phyloP scores from a whole-genome alignment of 2,113 vertebrate species.

The Syrmaticus mikado region DNA sequence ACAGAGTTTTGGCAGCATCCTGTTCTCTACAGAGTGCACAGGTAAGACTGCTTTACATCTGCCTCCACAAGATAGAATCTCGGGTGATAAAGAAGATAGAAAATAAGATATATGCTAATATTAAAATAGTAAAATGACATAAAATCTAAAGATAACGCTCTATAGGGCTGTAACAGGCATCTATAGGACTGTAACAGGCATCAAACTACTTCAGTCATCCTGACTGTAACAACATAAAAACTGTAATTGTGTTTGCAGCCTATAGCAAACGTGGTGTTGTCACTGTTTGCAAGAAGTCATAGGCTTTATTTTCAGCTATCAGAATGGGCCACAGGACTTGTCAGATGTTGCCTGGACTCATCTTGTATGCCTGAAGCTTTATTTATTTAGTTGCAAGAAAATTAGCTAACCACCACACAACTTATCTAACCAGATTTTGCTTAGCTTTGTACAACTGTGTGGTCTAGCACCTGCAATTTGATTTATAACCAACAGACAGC shows the following conservation, averaged over 20 bases:
- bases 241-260: background rate
- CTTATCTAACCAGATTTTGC: background rate
- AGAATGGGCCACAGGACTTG: background rate
- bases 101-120: background rate
- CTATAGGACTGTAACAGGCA: background rate
- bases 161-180: background rate
- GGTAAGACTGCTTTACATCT: background rate
- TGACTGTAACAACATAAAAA: background rate
- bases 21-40: background rate
- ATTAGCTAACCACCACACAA: background rate
- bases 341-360: background rate
- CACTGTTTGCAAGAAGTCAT: background rate
- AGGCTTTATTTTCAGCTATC: background rate
- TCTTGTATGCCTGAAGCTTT: background rate
- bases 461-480: background rate
- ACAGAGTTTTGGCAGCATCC: background rate
- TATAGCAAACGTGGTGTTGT: background rate
- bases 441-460: background rate
- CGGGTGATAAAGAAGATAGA: background rate
- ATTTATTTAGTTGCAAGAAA: background rate
- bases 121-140: background rate
- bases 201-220: background rate
- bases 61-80: background rate
- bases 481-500: background rate
- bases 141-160: background rate